These are phyloP conservation scores for Todiramphus chloris DNA, from an alignment of 2,113 vertebrate species.

Conservation along the genomic window DNA sequence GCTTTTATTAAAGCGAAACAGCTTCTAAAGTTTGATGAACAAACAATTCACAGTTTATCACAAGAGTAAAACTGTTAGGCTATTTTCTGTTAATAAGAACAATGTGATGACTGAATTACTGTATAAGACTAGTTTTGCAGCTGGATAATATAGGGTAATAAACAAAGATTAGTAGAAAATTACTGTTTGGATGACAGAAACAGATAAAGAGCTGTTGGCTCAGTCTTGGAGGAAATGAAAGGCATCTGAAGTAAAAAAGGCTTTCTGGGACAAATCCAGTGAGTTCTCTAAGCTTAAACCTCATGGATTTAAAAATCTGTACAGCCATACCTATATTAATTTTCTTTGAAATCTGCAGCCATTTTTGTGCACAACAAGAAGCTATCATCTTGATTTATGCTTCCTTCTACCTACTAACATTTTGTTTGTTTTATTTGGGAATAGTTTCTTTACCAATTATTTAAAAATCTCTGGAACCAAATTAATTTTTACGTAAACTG, in stretches of 20 bases:
- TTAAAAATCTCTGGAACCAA: not conserved
- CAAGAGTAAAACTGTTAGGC: too few species aligned
- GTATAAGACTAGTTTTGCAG: not conserved
- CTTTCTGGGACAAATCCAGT: not conserved
- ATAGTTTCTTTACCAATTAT: not conserved
- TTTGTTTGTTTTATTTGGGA: not conserved
- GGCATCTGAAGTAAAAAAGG: not conserved
- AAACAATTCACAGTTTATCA: too few species aligned
- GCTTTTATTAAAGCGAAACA: too few species aligned
- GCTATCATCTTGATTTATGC: not conserved
- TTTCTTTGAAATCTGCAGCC: not conserved
- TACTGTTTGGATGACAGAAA: not conserved
- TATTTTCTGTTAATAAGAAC: not conserved
- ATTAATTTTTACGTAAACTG: not conserved
- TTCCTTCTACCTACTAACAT: not conserved
- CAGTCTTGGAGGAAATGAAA: not conserved
- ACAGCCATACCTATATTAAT: not conserved
- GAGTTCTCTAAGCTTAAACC: not conserved
- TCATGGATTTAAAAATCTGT: not conserved
- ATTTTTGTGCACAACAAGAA: not conserved
- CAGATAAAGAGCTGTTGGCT: not conserved
- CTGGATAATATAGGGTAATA: not conserved
- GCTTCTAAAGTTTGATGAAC: too few species aligned
- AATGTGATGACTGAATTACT: not conserved
- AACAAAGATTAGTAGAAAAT: not conserved